phyloP scores from a whole-genome alignment of 1,140 invertebrate genomes.

The Drosophila triauraria region DNA sequence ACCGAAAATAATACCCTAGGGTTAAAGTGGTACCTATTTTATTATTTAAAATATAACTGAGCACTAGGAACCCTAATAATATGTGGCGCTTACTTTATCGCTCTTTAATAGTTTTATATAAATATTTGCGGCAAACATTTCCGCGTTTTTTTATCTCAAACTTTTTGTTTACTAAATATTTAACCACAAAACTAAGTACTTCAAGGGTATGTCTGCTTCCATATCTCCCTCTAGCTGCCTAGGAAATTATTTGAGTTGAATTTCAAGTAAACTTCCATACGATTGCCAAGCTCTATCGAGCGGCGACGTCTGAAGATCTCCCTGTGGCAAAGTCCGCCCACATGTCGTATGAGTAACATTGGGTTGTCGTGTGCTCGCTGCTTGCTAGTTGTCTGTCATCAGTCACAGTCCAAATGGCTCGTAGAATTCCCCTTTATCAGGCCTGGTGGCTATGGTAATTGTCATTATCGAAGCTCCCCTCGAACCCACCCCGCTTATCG shows the following conservation, averaged over 20 bases:
- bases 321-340: constrained; percentile 46
- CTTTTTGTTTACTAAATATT: constrained; percentile 9
- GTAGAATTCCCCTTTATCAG: constrained; percentile 45
- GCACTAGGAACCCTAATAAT: not conserved
- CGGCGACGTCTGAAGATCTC: constrained; percentile 36
- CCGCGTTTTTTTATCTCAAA: not conserved
- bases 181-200: not conserved
- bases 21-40: not conserved
- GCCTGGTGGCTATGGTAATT: constrained; percentile 66
- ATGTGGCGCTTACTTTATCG: not conserved
- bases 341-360: constrained; percentile 68
- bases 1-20: constrained; percentile 12
- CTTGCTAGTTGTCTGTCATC: constrained; percentile 2
- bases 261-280: constrained; percentile 37
- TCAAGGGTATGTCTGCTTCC: constrained; percentile 32
- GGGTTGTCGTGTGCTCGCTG: constrained; percentile 1
- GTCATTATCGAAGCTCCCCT: constrained; percentile 65
- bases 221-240: constrained; percentile 14
- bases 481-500: constrained; percentile 60
- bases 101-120: not conserved
- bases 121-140: constrained; percentile 1
- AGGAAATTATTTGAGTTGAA: constrained; percentile 10
- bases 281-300: constrained; percentile 13
- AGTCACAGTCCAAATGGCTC: constrained; percentile 2
- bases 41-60: not conserved